Base-by-base conservation (phyloP, 1,140 invertebrate genomes). In the Drosophila seguyi region DNA sequence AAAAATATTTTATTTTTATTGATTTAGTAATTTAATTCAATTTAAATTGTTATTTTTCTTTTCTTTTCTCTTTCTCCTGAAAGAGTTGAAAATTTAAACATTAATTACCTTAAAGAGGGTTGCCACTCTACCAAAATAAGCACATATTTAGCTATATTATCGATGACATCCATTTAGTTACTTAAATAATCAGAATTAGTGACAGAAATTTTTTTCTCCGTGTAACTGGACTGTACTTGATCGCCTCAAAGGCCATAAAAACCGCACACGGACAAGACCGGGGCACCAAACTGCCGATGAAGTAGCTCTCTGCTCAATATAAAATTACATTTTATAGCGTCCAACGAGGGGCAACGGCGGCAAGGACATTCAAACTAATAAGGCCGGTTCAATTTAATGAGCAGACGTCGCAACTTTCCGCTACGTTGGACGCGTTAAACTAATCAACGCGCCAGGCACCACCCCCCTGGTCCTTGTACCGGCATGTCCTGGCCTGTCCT, bases 301-400 rank as follows among this genome's bases (percentile, higher is more conserved):
- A 78, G 53, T 56, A 48, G 57, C 79, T 47, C 79, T 47, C 34
- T 22, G 47, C 80, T 71, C 72, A 42, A 84, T 84, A 83, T 83
- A 84, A 83, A 83, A 84, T 59, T 68, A 69, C 41, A 80, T 85
- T 84, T 84, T 73, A 84, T 84, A 77, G 81, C 45, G 25, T 18
- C 18, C 47, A 53, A 36, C 38, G 22, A 10, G n/a, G 65, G 65
- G 52, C 53, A 41, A 36, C 45, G 44, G 39, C 53, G 34, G 53
- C 44, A 71, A 66, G 83, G 69, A 83, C 62, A 88, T 79, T 79
- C 68, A 45, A 81, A 78, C 77, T 88, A 77, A 90, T 88, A 84
- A 90, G 85, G 80, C 77, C 78, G 66, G 81, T 90, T 85, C 85
- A 79, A 90, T 88, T 88, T 88, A 88, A 88, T 88, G 84, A 90